Evolutionary conservation across 2,888 invertebrate species (phyloP).

Genomic region (Watsonalla binaria): DNA sequence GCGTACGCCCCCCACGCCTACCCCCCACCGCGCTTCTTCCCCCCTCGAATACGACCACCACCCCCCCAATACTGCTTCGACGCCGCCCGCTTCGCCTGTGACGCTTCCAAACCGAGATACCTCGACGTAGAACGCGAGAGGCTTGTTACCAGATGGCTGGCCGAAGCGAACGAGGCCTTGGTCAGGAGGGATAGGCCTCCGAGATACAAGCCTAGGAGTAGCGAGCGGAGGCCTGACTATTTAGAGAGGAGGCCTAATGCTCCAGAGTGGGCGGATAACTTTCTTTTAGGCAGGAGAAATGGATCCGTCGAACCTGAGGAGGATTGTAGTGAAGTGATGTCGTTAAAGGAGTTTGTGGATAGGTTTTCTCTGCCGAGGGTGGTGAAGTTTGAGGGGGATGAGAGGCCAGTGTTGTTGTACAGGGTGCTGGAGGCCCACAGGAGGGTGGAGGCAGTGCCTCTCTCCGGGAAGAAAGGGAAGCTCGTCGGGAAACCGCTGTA

Average conservation of each 20-base stretch:
- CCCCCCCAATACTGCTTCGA: slow-evolving; percentile 76
- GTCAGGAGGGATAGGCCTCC: slow-evolving; percentile 67
- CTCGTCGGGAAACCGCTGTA: slow-evolving; percentile 78
- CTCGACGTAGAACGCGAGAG: slow-evolving; percentile 70
- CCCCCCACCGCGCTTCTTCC: slow-evolving; percentile 69
- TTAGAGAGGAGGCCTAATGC: slow-evolving; percentile 55
- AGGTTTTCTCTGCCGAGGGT: slow-evolving; percentile 80
- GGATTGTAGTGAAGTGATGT: slow-evolving; percentile 67
- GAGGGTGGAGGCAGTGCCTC: slow-evolving; percentile 80
- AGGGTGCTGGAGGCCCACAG: slow-evolving; percentile 80
- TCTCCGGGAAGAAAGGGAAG: slow-evolving; percentile 77
- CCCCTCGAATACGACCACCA: slow-evolving; percentile 66
- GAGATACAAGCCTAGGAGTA: slow-evolving; percentile 67
- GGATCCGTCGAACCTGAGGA: slow-evolving; percentile 70
- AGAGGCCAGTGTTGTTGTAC: slow-evolving; percentile 80
- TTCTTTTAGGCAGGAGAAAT: slow-evolving; percentile 58
- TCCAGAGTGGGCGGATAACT: slow-evolving; percentile 71
- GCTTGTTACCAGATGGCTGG: slow-evolving; percentile 71
- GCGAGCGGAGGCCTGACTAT: slow-evolving; percentile 71
- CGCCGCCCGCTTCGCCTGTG: slow-evolving; percentile 73
- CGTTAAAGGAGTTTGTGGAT: slow-evolving; percentile 79
- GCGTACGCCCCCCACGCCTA: slow-evolving; percentile 73
- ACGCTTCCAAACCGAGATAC: slow-evolving; percentile 71
- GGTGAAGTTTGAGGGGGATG: slow-evolving; percentile 76
- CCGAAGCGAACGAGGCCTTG: slow-evolving; percentile 72